Evolutionary conservation across 2,888 invertebrate species (phyloP).

Genomic region (Nephrocerus scutellatus): DNA sequence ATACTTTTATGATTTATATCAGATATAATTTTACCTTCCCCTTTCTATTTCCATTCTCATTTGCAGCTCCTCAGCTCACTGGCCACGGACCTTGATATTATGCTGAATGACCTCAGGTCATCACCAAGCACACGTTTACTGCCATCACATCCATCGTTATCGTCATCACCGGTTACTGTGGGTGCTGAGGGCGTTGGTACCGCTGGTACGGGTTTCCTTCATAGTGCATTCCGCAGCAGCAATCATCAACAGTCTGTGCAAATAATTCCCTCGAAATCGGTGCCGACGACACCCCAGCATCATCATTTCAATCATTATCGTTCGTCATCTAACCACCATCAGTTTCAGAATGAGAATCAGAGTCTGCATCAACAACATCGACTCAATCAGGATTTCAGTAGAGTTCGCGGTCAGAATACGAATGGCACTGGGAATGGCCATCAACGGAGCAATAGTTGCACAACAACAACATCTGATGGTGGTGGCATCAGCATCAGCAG

Average conservation of each 20-base stretch:
- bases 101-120: constrained; percentile 75
- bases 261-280: constrained; percentile 24
- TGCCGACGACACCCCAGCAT: constrained; percentile 13
- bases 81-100: constrained; percentile 77
- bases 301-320: constrained; percentile 21
- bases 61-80: constrained; percentile 73
- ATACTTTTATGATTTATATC: too few relatives aligned
- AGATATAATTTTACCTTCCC: constrained; percentile 13
- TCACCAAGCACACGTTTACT: constrained; percentile 48
- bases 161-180: constrained; percentile 18
- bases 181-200: constrained; percentile 13
- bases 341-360: too few relatives aligned
- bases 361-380: constrained; percentile 22
- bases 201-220: constrained; percentile 21
- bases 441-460: constrained; percentile 5
- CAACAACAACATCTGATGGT: constrained; percentile 2
- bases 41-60: too few relatives aligned
- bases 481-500: constrained; percentile 10
- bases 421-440: constrained; percentile 12
- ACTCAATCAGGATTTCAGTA: constrained; percentile 26
- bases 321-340: constrained; percentile 25
- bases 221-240: constrained; percentile 24
- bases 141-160: constrained; percentile 22
- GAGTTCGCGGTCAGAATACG: constrained; percentile 20
- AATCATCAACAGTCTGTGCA: constrained; percentile 27